These are phyloP conservation scores for Arbacia lixula DNA, from an alignment of 53 echinoderm and acorn worm species.

Conservation along the genomic window DNA sequence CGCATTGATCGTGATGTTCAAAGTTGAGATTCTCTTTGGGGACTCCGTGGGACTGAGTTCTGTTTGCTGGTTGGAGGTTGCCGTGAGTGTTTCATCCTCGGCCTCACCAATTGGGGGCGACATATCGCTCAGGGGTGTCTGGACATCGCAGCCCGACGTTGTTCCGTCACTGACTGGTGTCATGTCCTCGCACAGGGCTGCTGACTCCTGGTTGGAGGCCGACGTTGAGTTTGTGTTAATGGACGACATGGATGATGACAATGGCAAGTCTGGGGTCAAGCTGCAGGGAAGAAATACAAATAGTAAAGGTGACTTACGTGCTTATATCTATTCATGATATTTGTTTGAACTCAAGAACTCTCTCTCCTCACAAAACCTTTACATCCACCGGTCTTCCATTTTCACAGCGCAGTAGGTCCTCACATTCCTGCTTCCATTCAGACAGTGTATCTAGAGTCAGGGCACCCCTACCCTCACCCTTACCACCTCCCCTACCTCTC, in stretches of 20 bases:
- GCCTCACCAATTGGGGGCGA: not conserved
- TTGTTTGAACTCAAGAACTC: no score
- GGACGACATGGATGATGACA: slow-evolving; percentile 50
- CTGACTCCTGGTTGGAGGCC: slow-evolving; percentile 11
- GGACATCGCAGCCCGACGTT: slow-evolving; percentile 46
- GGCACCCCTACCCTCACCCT: no score
- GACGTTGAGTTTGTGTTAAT: slow-evolving; percentile 47
- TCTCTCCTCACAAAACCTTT: no score
- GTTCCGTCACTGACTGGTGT: slow-evolving; percentile 43
- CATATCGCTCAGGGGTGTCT: slow-evolving; percentile 39
- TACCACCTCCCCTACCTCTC: no score
- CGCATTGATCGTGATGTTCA: no score
- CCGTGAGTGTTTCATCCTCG: slow-evolving; percentile 1
- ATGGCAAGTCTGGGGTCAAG: not conserved
- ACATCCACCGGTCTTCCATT: no score
- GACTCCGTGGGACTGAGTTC: not conserved
- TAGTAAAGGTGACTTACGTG: no score
- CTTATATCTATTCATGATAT: no score
- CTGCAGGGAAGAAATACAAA: not conserved
- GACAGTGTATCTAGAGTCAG: no score
- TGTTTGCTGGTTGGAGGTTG: not conserved
- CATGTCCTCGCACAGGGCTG: slow-evolving; percentile 11
- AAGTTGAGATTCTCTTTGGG: no score
- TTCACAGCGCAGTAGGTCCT: no score
- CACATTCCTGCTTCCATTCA: no score